Conservation (phyloP, 37 sponge, comb jelly and placozoan species). For the Amphimedon queenslandica region DNA sequence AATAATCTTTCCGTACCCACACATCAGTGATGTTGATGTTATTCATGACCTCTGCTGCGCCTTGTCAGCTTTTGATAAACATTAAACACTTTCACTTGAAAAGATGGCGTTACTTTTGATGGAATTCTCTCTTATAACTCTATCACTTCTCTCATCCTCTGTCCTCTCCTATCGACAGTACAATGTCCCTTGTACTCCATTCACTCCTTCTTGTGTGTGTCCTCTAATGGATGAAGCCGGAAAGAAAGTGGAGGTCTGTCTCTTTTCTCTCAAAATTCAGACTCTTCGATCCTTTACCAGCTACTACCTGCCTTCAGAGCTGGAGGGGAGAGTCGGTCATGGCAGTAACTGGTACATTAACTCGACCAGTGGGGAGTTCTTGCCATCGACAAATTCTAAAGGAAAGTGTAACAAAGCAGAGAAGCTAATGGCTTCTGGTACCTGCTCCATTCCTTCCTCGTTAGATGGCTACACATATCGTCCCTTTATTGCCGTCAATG, state of each 20-base stretch:
- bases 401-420: too few relatives aligned
- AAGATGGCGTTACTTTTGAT: neutral
- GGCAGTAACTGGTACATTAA: too few relatives aligned
- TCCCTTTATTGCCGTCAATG: constrained; percentile 29
- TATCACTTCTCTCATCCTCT: neutral
- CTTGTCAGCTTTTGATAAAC: too few relatives aligned
- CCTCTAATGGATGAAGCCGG: neutral
- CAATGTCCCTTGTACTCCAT: neutral
- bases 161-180: neutral
- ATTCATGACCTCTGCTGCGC: too few relatives aligned
- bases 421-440: too few relatives aligned
- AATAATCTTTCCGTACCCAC: too few relatives aligned
- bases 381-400: too few relatives aligned
- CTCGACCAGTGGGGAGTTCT: too few relatives aligned
- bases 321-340: neutral
- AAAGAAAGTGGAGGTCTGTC: constrained; percentile 3
- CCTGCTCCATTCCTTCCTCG: too few relatives aligned
- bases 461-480: constrained; percentile 26
- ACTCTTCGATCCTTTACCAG: constrained; percentile 14
- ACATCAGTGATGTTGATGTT: too few relatives aligned
- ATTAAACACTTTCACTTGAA: too few relatives aligned
- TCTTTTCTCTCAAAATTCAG: constrained; percentile 1
- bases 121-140: neutral
- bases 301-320: neutral
- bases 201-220: neutral